Conservation (phyloP, 2,888 invertebrate species). For the Netelia inedita region DNA sequence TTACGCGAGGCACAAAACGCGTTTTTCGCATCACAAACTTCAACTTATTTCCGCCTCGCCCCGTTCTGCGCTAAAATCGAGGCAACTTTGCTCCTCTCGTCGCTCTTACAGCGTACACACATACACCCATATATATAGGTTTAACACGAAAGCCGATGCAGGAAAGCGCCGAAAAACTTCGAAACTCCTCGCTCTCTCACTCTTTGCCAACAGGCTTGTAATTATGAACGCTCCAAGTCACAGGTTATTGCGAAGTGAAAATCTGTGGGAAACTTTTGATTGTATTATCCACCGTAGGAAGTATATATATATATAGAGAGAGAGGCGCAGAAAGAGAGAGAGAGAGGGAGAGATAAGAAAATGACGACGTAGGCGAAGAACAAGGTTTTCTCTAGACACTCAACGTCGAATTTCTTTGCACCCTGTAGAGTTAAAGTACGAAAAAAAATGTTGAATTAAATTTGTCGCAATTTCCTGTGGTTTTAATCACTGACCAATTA, state of each 20-base stretch:
- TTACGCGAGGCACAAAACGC: background rate
- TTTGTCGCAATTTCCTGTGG: background rate
- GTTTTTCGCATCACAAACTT: conserved; percentile 56
- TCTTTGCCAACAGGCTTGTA: conserved; percentile 72
- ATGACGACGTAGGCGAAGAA: conserved; percentile 41
- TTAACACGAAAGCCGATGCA: conserved; percentile 10
- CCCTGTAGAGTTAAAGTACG: background rate
- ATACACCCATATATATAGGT: background rate
- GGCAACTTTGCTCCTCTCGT: conserved; percentile 21
- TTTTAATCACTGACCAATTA: conserved; percentile 21
- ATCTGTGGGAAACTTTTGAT: conserved; percentile 74
- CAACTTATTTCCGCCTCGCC: conserved; percentile 22
- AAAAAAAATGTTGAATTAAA: conserved; percentile 22
- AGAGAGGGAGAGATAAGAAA: conserved; percentile 12
- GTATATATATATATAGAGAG: background rate
- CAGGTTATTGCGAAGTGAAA: conserved; percentile 74
- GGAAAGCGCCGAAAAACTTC: conserved; percentile 56
- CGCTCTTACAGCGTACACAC: conserved; percentile 11
- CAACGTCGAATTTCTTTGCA: conserved; percentile 12
- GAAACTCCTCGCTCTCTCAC: conserved; percentile 34
- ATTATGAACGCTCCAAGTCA: conserved; percentile 78
- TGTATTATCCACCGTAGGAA: conserved; percentile 61
- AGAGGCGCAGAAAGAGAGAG: conserved; percentile 28
- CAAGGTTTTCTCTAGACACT: conserved; percentile 63
- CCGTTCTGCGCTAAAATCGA: conserved; percentile 24